Conservation (phyloP, 2,113 vertebrate species). For the Callionymus lyra region DNA sequence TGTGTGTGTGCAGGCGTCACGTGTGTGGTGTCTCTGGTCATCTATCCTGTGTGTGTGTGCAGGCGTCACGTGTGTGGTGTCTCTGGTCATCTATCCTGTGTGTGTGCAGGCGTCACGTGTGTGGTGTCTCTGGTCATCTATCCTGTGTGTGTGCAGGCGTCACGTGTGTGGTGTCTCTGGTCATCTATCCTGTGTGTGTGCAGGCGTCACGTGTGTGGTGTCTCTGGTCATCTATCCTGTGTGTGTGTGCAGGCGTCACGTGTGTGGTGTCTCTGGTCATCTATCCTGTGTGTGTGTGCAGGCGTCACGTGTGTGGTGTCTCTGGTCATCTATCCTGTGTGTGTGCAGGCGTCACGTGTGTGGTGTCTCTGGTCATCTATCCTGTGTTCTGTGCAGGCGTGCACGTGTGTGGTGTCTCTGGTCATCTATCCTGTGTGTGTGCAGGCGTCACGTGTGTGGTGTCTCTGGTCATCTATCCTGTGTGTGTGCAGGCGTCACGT, state of each 20-base stretch:
- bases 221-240: constrained; percentile 71
- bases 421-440: constrained; percentile 77
- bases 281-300: no score
- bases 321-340: constrained; percentile 75
- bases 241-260: constrained; percentile 76
- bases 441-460: constrained; percentile 72
- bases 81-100: constrained; percentile 72
- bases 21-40: constrained; percentile 66
- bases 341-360: constrained; percentile 77
- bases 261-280: constrained; percentile 70
- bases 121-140: constrained; percentile 65
- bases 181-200: constrained; percentile 76
- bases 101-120: constrained; percentile 81
- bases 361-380: constrained; percentile 65
- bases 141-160: constrained; percentile 77
- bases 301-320: constrained; percentile 68
- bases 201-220: constrained; percentile 72
- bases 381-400: constrained; percentile 84
- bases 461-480: constrained; percentile 69
- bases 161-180: constrained; percentile 70
- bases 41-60: no score
- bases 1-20: no score
- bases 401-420: constrained; percentile 67
- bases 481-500: constrained; percentile 81
- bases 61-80: constrained; percentile 72